phyloP scores from a whole-genome alignment of 2,797 vertebrate species.

The Leptodactylus fallax region DNA sequence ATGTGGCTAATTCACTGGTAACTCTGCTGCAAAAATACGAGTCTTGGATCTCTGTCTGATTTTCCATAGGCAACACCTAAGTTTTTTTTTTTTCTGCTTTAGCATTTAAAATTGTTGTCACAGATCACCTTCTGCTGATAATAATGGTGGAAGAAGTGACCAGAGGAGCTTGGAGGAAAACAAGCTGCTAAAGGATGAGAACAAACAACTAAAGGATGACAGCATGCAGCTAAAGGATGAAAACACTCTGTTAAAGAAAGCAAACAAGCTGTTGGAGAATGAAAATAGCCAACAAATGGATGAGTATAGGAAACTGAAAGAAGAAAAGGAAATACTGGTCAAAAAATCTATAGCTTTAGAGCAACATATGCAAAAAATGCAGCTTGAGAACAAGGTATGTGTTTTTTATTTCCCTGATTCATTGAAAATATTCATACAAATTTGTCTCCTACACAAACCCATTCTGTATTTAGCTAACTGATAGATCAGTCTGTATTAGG shows the following conservation, averaged over 20 bases:
- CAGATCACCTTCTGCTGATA: constrained; percentile 60
- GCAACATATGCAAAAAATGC: constrained; percentile 66
- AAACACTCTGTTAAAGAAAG: neutral
- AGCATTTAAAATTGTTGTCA: constrained; percentile 56
- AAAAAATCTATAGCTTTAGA: constrained; percentile 70
- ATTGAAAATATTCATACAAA: too few relatives aligned
- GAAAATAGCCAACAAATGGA: neutral
- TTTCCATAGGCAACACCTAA: neutral
- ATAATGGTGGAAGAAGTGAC: constrained; percentile 65
- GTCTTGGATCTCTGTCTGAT: too few relatives aligned
- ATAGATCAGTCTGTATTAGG: too few relatives aligned
- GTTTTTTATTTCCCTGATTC: too few relatives aligned
- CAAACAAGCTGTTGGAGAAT: constrained; percentile 46
- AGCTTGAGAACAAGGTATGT: constrained; percentile 27
- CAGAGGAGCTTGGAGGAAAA: constrained; percentile 74
- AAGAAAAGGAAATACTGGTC: constrained; percentile 69
- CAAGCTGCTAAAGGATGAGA: constrained; percentile 65
- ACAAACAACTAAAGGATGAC: constrained; percentile 66
- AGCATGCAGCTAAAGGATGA: constrained; percentile 67
- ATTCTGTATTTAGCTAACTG: too few relatives aligned
- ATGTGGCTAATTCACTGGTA: too few relatives aligned
- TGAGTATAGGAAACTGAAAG: constrained; percentile 55
- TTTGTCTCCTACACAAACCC: too few relatives aligned
- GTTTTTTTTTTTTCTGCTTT: neutral
- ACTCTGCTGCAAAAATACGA: too few relatives aligned